Conservation (phyloP, 2,888 invertebrate genomes). For the Stenodera caucasica region DNA sequence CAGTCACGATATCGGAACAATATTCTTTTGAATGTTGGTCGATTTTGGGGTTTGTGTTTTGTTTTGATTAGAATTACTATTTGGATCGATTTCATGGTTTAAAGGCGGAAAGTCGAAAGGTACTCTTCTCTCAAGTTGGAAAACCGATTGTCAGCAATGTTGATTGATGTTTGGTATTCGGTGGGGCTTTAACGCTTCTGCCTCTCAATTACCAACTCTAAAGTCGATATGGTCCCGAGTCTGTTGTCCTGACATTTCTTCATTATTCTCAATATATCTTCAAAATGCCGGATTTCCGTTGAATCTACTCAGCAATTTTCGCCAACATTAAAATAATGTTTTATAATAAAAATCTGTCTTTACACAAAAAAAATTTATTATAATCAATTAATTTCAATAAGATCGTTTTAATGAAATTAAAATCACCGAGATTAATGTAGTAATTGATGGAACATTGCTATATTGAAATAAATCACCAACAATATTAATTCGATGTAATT, state of each 20-base stretch:
- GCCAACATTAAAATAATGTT: not conserved
- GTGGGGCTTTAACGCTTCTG: constrained; percentile 9
- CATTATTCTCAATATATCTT: not conserved
- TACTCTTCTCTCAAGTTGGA: constrained; percentile 9
- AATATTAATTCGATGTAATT: not conserved
- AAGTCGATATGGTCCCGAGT: not conserved
- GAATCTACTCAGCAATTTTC: too few relatives aligned
- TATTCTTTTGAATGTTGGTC: too few relatives aligned
- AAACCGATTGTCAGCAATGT: constrained; percentile 14
- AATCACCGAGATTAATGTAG: not conserved
- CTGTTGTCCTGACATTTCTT: constrained; percentile 12
- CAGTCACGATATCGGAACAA: not conserved
- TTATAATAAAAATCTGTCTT: not conserved
- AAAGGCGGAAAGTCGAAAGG: not conserved
- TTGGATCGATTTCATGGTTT: not conserved
- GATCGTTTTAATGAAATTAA: not conserved
- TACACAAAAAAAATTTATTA: not conserved
- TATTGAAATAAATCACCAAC: not conserved
- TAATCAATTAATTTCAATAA: not conserved
- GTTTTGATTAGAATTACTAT: not conserved
- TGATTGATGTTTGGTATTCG: constrained; percentile 23
- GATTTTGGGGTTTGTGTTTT: too few relatives aligned
- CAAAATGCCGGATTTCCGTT: too few relatives aligned
- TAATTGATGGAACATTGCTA: not conserved
- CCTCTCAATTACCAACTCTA: constrained; percentile 17